Evolutionary conservation across 1,140 invertebrate species (phyloP), one percentile per base, ranked within the genome.

Genomic region (Aphelenchoides fujianensis): DNA sequence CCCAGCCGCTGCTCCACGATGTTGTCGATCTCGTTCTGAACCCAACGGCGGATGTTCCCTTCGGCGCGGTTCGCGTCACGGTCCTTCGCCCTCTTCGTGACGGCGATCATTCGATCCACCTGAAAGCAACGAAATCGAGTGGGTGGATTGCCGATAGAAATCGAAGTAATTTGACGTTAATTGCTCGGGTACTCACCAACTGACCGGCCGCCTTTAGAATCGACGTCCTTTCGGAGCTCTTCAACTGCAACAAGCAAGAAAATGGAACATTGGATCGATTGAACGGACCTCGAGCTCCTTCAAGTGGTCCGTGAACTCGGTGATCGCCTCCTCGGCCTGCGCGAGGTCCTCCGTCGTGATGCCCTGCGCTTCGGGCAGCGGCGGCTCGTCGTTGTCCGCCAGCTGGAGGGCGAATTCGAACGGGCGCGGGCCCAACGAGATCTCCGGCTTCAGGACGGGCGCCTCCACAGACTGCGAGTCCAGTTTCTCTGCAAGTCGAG

Each of bases 1-100:
- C 55, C 55, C 23, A 59, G 34, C 5, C 55, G 55, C 55, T 59
- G 5, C 34, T 59, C 55, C 12, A 59, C 19, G 34, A 59, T 59
- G 55, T 19, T 59, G 55, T 59, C 55, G 19, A 59, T 59, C 34
- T 59, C 55, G 55, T 59, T 59, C 5, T 19, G 55, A 59, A 59
- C 5, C 55, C 55, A 59, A 5, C 5, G 19, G 34, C 55, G 55
- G 34, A 48, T 48, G 41, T 23, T 48, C 41, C 23, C 41, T 48
- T 48, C 41, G 12, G 41, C 41, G 12, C 23, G 12, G 12, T 12
- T 16, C 23, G 41, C 12, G 12, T 48, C 41, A 16, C 41, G 41
- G 12, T 48, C 41, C 41, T 48, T 48, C 41, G 41, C 41, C 41
- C 23, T 48, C 23, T 23, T 48, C 23, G 41, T 48, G 12, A 48